phyloP scores from a whole-genome alignment of 2,888 invertebrate genomes.

The Pyrochroa serraticornis region DNA sequence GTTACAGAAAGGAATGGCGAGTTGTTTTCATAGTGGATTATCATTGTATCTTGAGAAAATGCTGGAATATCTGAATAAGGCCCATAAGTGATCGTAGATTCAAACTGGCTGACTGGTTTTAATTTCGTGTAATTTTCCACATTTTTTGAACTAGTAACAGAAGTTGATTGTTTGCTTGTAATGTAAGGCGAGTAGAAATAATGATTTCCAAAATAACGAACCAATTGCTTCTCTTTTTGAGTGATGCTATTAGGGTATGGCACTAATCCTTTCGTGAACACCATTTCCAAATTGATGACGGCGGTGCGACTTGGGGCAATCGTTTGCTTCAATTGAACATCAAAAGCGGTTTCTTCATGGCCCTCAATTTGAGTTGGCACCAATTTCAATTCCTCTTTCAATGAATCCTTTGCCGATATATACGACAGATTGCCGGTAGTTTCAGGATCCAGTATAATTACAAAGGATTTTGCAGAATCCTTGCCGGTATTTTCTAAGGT shows the following conservation, averaged over 20 bases:
- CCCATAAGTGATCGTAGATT: constrained; percentile 86
- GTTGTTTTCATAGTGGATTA: constrained; percentile 94
- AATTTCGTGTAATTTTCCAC: constrained; percentile 83
- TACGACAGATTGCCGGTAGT: constrained; percentile 72
- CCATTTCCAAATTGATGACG: constrained; percentile 71
- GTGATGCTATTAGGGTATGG: constrained; percentile 89
- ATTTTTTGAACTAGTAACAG: constrained; percentile 76
- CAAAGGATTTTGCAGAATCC: constrained; percentile 70
- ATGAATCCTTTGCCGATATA: constrained; percentile 71
- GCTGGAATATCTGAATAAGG: constrained; percentile 79
- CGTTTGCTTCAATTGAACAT: constrained; percentile 63
- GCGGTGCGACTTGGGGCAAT: constrained; percentile 65
- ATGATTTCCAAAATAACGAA: constrained; percentile 83
- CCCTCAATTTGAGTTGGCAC: constrained; percentile 59
- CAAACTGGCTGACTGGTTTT: constrained; percentile 79
- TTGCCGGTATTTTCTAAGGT: constrained; percentile 84
- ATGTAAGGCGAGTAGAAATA: constrained; percentile 85
- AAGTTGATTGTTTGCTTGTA: constrained; percentile 81
- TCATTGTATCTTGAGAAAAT: constrained; percentile 66
- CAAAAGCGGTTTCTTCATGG: constrained; percentile 50
- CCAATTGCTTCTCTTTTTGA: constrained; percentile 93
- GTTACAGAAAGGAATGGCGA: constrained; percentile 95
- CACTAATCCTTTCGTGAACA: constrained; percentile 75
- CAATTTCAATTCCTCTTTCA: constrained; percentile 63
- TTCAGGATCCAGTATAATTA: constrained; percentile 72